These are phyloP conservation scores for Mormyrus lacerda DNA, from an alignment of 2,113 vertebrate genomes.

Conservation along the genomic window DNA sequence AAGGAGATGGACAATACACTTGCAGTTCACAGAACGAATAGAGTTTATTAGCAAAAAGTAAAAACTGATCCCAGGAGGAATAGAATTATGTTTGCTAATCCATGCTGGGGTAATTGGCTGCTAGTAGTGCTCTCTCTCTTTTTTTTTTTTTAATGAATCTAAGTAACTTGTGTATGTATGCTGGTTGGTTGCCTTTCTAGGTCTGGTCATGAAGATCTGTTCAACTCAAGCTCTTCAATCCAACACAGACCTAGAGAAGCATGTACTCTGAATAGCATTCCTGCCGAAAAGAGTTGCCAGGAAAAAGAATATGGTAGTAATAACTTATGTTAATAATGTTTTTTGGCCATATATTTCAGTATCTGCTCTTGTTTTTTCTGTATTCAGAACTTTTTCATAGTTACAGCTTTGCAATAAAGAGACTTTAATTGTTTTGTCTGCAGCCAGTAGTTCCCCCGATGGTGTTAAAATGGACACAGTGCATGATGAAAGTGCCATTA, in stretches of 20 bases:
- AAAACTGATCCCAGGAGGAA: no score
- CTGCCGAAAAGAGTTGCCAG: not conserved
- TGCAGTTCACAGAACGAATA: not conserved
- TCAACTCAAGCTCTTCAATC: not conserved
- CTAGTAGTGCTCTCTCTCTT: not conserved
- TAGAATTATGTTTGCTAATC: no score
- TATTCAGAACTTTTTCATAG: not conserved
- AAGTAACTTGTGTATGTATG: not conserved
- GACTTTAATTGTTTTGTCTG: not conserved
- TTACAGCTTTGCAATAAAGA: not conserved
- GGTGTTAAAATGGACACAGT: not conserved
- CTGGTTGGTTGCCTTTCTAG: not conserved
- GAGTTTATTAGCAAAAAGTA: not conserved
- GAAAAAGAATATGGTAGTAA: not conserved
- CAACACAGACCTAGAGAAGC: not conserved
- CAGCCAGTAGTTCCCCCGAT: not conserved
- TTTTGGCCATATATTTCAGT: not conserved
- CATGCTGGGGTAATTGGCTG: not conserved
- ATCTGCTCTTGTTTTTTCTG: not conserved
- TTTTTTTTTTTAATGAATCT: not conserved
- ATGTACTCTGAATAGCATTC: not conserved
- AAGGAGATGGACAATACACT: no score
- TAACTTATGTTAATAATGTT: not conserved
- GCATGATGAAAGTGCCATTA: not conserved
- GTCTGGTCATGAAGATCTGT: not conserved